Percentiles rank a stretch among this genome's conserved stretches.
These are phyloP conservation scores for Luscinia luscinia DNA, from an alignment of 2,797 vertebrate species.

Conservation along the genomic window DNA sequence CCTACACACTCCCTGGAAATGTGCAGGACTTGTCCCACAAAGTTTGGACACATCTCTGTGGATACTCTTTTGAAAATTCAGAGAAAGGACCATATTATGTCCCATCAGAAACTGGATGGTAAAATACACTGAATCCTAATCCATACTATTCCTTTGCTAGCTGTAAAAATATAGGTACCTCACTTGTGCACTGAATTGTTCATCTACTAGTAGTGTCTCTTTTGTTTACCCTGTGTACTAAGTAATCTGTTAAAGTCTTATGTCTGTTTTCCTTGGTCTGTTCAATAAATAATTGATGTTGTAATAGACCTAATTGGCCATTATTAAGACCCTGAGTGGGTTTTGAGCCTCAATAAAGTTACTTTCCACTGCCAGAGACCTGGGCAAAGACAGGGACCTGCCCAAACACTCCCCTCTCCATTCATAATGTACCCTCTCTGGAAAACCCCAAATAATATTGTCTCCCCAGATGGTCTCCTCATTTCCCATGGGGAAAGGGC, in stretches of 20 bases:
- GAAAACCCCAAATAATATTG: background rate
- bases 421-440: too few species aligned
- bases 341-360: background rate
- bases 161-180: background rate
- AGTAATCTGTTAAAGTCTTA: background rate
- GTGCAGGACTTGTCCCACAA: background rate
- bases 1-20: accelerated
- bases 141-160: background rate
- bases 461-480: background rate
- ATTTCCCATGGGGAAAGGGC: background rate
- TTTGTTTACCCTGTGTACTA: background rate
- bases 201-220: background rate
- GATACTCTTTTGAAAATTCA: background rate
- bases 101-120: background rate
- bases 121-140: background rate
- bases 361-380: background rate
- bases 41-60: too few species aligned
- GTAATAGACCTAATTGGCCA: background rate
- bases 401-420: background rate
- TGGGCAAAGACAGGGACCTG: background rate
- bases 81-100: too few species aligned
- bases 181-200: background rate
- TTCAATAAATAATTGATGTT: background rate
- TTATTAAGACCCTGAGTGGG: background rate
- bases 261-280: background rate